These are phyloP conservation scores for Vanacampus margaritifer DNA, from an alignment of 2,113 vertebrate genomes.

Conservation along the genomic window DNA sequence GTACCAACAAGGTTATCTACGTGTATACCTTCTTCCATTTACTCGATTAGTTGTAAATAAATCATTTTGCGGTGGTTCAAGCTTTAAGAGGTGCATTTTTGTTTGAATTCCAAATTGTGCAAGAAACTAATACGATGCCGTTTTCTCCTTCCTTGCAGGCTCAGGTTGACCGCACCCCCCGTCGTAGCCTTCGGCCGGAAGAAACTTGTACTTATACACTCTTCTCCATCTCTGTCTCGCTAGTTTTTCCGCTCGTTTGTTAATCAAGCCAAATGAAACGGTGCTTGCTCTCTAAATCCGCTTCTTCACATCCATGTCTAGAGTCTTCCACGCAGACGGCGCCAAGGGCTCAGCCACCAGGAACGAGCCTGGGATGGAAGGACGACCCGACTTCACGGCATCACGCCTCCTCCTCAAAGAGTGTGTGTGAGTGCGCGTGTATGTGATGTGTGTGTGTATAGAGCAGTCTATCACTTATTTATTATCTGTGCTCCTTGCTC, in stretches of 20 bases:
- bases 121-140: not conserved
- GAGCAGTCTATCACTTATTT: constrained; percentile 35
- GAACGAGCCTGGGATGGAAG: not conserved
- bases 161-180: constrained; percentile 59
- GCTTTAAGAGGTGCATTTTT: not conserved
- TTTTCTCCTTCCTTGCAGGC: constrained; percentile 43
- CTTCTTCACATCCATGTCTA: constrained; percentile 25
- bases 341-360: constrained; percentile 18
- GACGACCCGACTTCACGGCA: not conserved
- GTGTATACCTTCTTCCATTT: too few species aligned
- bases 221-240: constrained; percentile 25
- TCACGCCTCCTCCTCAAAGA: not conserved
- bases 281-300: constrained; percentile 65
- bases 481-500: constrained; percentile 10
- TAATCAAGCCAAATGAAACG: constrained; percentile 71
- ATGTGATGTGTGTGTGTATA: not conserved
- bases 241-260: constrained; percentile 35
- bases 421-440: not conserved
- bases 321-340: constrained; percentile 34
- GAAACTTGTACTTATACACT: constrained; percentile 55
- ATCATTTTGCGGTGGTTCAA: too few species aligned
- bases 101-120: not conserved
- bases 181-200: constrained; percentile 12
- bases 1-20: too few species aligned
- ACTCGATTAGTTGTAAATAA: too few species aligned